Percentiles rank a stretch among this genome's conserved stretches.
phyloP scores from a whole-genome alignment of 2,888 invertebrate genomes.

The Eristalinus sepulchralis region DNA sequence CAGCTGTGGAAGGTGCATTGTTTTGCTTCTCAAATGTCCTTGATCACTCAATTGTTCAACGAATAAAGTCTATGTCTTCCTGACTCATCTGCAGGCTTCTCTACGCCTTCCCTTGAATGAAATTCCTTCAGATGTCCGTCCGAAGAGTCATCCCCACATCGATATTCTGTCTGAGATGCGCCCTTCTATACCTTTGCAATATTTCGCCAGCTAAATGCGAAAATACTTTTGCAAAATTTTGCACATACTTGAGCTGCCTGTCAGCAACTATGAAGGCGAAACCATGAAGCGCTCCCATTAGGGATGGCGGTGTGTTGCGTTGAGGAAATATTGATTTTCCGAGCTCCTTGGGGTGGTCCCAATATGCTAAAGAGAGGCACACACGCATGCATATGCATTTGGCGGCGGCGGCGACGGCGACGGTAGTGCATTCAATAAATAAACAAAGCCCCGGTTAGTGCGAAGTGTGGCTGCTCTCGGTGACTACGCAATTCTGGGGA shows the following conservation, averaged over 20 bases:
- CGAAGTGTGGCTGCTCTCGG: constrained; percentile 24
- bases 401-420: not conserved
- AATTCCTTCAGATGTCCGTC: not conserved
- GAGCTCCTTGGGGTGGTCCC: constrained; percentile 23
- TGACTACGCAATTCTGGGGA: constrained; percentile 35
- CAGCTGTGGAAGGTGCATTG: too few species aligned
- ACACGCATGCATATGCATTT: constrained; percentile 3
- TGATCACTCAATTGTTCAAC: too few species aligned
- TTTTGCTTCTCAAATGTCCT: too few species aligned
- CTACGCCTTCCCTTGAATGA: not conserved
- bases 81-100: too few species aligned
- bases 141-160: not conserved
- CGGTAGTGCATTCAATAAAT: constrained; percentile 34
- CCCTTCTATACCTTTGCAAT: not conserved
- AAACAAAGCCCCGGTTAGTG: constrained; percentile 54
- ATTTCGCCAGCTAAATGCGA: not conserved
- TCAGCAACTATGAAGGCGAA: not conserved
- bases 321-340: constrained; percentile 56
- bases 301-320: not conserved
- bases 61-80: too few species aligned
- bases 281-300: not conserved
- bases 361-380: constrained; percentile 11
- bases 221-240: constrained; percentile 29
- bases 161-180: not conserved
- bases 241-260: constrained; percentile 6